Percentiles rank a stretch among this genome's conserved stretches.
phyloP scores from a whole-genome alignment of 2,113 vertebrate genomes.

The Promerops cafer region DNA sequence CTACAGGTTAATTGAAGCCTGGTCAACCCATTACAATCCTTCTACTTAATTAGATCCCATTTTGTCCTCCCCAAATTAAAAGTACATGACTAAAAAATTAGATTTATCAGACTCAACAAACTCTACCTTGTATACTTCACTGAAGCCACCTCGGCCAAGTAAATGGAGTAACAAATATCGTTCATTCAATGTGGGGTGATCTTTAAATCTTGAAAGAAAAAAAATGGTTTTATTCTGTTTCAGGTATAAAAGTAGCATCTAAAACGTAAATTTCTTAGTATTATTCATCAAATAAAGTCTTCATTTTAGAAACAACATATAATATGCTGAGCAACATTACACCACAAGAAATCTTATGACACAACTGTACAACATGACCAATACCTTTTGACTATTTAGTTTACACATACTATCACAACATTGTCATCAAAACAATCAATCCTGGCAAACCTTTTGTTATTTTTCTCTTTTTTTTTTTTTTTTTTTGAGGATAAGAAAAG shows the following conservation, averaged over 20 bases:
- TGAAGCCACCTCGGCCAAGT: conserved; percentile 96
- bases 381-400: background rate
- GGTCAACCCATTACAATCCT: background rate
- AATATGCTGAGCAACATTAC: background rate
- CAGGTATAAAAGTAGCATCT: background rate
- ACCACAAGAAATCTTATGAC: background rate
- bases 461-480: background rate
- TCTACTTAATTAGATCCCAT: background rate
- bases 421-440: background rate
- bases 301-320: background rate
- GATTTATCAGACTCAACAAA: background rate
- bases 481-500: background rate
- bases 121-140: conserved; percentile 97
- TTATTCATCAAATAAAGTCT: background rate
- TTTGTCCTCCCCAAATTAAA: background rate
- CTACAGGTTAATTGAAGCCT: background rate
- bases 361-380: background rate
- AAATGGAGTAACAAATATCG: conserved; percentile 96
- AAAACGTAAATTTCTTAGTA: background rate
- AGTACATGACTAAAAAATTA: background rate
- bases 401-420: background rate
- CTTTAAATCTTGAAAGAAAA: conserved; percentile 87
- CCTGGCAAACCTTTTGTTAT: background rate
- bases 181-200: conserved; percentile 97
- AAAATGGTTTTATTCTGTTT: background rate